Percentiles rank a stretch among this genome's conserved stretches.
Evolutionary conservation across 2,113 vertebrate genomes (phyloP).

Genomic region (Acrocephalus arundinaceus): DNA sequence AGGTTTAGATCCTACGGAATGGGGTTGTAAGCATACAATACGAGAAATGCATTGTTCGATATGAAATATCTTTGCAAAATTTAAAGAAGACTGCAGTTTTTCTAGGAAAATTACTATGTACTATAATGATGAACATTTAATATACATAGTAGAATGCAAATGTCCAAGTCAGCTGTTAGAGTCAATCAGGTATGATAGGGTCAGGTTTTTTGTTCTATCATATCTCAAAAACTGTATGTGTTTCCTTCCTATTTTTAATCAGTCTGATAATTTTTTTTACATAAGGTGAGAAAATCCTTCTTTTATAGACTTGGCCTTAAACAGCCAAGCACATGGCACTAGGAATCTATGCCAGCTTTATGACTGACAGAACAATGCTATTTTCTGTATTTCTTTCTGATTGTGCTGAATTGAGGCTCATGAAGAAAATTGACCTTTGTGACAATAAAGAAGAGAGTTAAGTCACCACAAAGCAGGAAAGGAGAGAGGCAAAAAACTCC

Average conservation of each 20-base stretch:
- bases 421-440: constrained; percentile 22
- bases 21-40: neutral
- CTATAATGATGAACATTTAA: constrained; percentile 12
- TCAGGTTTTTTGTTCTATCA: neutral
- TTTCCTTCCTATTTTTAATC: neutral
- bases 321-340: neutral
- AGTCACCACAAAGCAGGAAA: neutral
- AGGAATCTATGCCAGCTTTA: neutral
- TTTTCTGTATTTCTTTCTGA: constrained; percentile 31
- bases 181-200: neutral
- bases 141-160: neutral
- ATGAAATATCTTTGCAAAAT: constrained; percentile 15
- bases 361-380: neutral
- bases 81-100: constrained; percentile 34
- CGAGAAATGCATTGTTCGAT: constrained; percentile 8
- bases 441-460: neutral
- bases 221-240: neutral
- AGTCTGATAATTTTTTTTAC: neutral
- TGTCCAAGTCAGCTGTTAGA: neutral
- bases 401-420: neutral
- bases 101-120: constrained; percentile 28
- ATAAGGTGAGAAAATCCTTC: neutral
- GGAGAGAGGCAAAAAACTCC: neutral
- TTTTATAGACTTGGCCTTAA: neutral
- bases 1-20: neutral